A percentile compares a stretch with the other conserved stretches of the same genome.
Conservation (phyloP, 2,113 vertebrate species). For the Corvus moneduloides region DNA sequence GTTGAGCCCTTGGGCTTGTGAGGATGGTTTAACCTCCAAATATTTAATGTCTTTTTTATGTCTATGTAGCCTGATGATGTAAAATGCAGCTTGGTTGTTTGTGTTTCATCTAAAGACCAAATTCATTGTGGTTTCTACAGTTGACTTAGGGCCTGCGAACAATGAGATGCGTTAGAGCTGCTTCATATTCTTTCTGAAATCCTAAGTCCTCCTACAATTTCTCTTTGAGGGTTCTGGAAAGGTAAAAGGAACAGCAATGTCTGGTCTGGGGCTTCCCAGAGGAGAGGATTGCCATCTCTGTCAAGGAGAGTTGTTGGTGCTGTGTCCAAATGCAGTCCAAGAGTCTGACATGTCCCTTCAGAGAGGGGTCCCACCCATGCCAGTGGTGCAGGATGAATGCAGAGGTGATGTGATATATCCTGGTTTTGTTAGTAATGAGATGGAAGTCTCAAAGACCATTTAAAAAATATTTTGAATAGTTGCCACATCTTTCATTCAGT, state of each 20-base stretch:
- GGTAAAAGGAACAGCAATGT: background rate
- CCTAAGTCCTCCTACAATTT: background rate
- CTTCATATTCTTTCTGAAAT: background rate
- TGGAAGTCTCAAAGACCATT: background rate
- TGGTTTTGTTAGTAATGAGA: background rate
- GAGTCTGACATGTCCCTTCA: background rate
- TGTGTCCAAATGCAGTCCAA: background rate
- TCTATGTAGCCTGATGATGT: background rate
- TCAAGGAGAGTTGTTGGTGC: background rate
- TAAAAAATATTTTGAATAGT: background rate
- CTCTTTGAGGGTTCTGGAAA: background rate
- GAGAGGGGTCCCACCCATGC: background rate
- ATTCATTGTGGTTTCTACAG: background rate
- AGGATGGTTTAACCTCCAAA: background rate
- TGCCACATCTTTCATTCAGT: background rate
- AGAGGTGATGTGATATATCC: background rate
- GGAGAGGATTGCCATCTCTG: background rate
- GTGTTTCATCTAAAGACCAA: background rate
- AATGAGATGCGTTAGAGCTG: background rate
- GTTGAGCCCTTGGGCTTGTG: background rate
- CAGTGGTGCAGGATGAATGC: background rate
- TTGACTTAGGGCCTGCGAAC: background rate
- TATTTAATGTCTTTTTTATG: background rate
- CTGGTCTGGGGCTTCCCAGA: background rate
- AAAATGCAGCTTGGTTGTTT: background rate